These are phyloP conservation scores for Protonibea diacanthus DNA, from an alignment of 2,797 vertebrate genomes.

Conservation along the genomic window DNA sequence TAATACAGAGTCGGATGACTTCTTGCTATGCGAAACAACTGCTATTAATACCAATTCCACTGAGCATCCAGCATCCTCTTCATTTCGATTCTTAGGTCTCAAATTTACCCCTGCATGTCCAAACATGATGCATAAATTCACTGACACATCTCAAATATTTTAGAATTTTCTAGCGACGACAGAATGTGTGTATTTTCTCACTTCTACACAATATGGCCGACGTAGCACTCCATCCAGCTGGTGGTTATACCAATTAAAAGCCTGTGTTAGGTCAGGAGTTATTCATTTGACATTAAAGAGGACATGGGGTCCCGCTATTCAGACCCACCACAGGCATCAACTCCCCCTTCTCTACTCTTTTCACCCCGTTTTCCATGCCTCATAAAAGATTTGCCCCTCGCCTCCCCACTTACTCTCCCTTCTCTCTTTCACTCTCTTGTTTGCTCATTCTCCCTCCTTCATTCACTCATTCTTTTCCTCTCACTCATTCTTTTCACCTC, in stretches of 20 bases:
- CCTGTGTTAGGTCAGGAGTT: constrained; percentile 82
- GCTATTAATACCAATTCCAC: background rate
- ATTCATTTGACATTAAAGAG: constrained; percentile 77
- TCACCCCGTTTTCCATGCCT: constrained; percentile 66
- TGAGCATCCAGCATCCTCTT: background rate
- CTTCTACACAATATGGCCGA: constrained; percentile 23
- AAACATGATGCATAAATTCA: background rate
- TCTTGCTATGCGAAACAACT: background rate
- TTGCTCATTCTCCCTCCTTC: constrained; percentile 56
- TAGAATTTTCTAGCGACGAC: background rate
- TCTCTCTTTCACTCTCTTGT: constrained; percentile 59
- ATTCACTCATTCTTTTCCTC: constrained; percentile 30
- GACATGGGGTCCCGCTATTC: constrained; percentile 77
- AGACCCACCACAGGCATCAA: constrained; percentile 71
- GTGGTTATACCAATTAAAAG: constrained; percentile 81
- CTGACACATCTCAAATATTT: constrained; percentile 3
- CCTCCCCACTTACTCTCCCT: constrained; percentile 37
- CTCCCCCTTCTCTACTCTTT: constrained; percentile 53
- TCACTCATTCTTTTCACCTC: constrained; percentile 46
- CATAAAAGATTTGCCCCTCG: constrained; percentile 71
- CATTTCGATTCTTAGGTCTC: too few relatives aligned
- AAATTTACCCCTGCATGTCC: background rate
- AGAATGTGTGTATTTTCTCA: constrained; percentile 21
- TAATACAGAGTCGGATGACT: background rate
- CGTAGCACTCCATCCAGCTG: constrained; percentile 37